These are phyloP conservation scores for Phymatocera aterrima DNA, from an alignment of 2,888 invertebrate species.

Conservation along the genomic window DNA sequence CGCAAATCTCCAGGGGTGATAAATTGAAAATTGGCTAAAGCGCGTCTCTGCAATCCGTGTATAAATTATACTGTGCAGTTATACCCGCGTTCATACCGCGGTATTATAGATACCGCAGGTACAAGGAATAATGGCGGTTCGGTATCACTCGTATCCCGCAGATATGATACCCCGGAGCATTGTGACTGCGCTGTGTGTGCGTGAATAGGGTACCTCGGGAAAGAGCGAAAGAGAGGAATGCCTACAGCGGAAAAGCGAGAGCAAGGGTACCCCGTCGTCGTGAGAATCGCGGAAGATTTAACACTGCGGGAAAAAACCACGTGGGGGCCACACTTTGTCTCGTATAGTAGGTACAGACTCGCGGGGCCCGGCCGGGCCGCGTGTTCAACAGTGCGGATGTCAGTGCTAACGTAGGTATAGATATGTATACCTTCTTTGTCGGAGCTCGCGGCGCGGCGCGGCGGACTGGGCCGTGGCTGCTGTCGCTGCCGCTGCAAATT, in stretches of 20 bases:
- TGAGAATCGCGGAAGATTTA: not conserved
- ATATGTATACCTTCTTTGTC: conserved; percentile 39
- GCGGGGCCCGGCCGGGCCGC: no score
- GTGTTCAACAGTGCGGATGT: conserved; percentile 4
- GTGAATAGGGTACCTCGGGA: not conserved
- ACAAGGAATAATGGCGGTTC: not conserved
- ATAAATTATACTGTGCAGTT: not conserved
- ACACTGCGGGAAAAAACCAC: not conserved
- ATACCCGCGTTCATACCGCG: no score
- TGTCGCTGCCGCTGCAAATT: conserved; percentile 28
- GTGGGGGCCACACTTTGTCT: conserved; percentile 22
- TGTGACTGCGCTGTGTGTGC: not conserved
- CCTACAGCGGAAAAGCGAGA: not conserved
- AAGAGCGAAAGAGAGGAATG: not conserved
- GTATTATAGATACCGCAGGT: not conserved
- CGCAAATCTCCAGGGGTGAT: not conserved
- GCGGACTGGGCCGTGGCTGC: no score
- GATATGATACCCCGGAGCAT: not conserved
- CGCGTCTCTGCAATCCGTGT: not conserved
- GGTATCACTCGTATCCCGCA: not conserved
- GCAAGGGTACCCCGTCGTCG: not conserved
- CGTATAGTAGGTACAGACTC: not conserved
- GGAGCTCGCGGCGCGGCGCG: conserved; percentile 17
- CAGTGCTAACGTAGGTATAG: conserved; percentile 7
- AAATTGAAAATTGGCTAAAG: conserved; percentile 11